phyloP scores from a whole-genome alignment of 2,888 invertebrate species.

The Axea sp. region DNA sequence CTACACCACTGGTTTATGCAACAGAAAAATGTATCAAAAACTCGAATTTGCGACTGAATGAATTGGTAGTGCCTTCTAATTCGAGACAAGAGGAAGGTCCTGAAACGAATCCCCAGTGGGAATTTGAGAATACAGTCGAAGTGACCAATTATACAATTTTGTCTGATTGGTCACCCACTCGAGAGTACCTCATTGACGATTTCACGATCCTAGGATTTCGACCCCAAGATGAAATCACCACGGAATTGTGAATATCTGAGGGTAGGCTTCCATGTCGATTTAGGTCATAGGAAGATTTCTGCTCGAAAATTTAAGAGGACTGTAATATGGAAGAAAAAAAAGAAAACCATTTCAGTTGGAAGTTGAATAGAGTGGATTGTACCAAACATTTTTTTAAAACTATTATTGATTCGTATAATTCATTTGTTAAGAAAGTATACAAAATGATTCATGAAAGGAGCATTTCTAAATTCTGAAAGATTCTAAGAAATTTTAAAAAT shows the following conservation, averaged over 20 bases:
- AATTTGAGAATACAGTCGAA: constrained; percentile 77
- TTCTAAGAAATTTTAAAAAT: too few relatives aligned
- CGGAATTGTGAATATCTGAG: constrained; percentile 88
- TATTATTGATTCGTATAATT: too few relatives aligned
- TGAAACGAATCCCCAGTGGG: constrained; percentile 81
- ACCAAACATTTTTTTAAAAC: too few relatives aligned
- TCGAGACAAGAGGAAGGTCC: constrained; percentile 59
- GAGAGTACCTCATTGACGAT: constrained; percentile 82
- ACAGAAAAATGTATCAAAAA: constrained; percentile 67
- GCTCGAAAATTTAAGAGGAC: too few relatives aligned
- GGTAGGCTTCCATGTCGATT: too few relatives aligned
- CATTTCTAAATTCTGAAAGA: too few relatives aligned
- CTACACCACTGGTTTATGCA: constrained; percentile 73
- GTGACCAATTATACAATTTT: constrained; percentile 77
- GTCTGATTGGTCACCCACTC: constrained; percentile 77
- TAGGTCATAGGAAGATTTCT: too few relatives aligned
- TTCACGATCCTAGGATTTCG: constrained; percentile 90
- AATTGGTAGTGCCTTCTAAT: constrained; percentile 73
- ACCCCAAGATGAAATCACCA: constrained; percentile 93
- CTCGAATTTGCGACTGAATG: constrained; percentile 71
- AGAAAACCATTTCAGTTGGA: too few relatives aligned
- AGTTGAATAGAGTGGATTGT: too few relatives aligned
- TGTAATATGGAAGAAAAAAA: too few relatives aligned
- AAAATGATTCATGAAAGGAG: too few relatives aligned
- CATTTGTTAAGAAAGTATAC: too few relatives aligned